Base-by-base conservation (phyloP, 2,113 vertebrate species). In the Chamaea fasciata region DNA sequence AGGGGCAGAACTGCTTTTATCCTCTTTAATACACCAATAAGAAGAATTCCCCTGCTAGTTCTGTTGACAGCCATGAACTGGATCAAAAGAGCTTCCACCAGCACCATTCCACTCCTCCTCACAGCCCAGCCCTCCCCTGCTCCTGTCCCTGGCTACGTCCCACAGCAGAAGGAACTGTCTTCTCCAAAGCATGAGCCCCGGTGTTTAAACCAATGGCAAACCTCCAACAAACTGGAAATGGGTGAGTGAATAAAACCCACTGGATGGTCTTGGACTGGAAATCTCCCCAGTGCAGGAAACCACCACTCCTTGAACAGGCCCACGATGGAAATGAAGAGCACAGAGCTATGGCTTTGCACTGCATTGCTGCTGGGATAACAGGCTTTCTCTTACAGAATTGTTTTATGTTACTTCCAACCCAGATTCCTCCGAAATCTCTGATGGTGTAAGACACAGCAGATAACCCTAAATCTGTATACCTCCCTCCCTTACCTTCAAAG, bases 131-230 rank as follows among this genome's bases (percentile, higher is more conserved):
- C 15, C 65, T 11, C 11, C 49, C 23, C 62, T 7, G 67, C 83
- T 74, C 26, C 3, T 2, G 19, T 8, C n/a, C 44, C 8, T 0
- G 18, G 75, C 71, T 9, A 4, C 0, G 0, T 31, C 57, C 56
- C 3, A 0, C 44, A 59, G 85, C 67, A 90, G 44, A 20, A 67
- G 42, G n/a, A 37, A 16, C 10, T 0, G 0, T 7, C 41, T n/a
- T 17, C 46, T 75, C 80, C 69, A 62, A 47, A 63, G 18, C 0
- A 0, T 2, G 56, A 80, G 12, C 57, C 53, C 2, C 1, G 55
- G 9, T 0, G 1, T 31, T 41, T 46, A 56, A 63, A 53, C 17
- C 4, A 2, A 53, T 1, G 20, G 59, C 37, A 78, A 83, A 59
- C 19, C 47, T 44, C 63, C 76, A 76, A 12, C 21, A 50, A 86